Conservation (phyloP, 2,113 vertebrate species). For the Morone chrysops region DNA sequence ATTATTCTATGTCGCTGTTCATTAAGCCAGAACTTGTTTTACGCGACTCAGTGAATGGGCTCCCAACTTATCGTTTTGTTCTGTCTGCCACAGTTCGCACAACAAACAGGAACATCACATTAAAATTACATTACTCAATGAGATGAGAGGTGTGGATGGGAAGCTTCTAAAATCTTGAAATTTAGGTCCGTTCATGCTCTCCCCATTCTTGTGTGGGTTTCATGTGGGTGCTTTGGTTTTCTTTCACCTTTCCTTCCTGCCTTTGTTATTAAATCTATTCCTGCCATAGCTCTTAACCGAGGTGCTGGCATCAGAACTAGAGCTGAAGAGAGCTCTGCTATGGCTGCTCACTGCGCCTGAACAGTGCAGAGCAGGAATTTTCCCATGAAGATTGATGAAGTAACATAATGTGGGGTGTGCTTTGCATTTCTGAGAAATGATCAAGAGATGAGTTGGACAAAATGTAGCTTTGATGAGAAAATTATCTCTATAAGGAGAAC, state of each 20-base stretch:
- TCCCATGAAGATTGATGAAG: conserved; percentile 18
- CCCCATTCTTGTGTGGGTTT: not conserved
- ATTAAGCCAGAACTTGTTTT: conserved; percentile 62
- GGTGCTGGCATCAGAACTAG: not conserved
- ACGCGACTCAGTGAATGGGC: conserved; percentile 29
- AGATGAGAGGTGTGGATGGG: not conserved
- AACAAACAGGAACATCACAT: not conserved
- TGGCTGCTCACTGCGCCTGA: not conserved
- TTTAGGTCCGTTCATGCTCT: not conserved
- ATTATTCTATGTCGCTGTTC: conserved; percentile 72
- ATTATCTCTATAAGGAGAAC: not conserved
- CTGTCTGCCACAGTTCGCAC: conserved; percentile 7
- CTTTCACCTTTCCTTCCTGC: not conserved
- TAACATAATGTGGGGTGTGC: not conserved
- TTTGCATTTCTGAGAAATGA: conserved; percentile 4
- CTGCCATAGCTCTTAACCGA: not conserved
- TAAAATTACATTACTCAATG: conserved; percentile 10
- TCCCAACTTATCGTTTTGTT: conserved; percentile 45
- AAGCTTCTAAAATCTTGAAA: conserved; percentile 4
- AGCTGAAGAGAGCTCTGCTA: conserved; percentile 4
- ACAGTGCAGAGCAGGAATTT: conserved; percentile 10
- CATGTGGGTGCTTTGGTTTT: not conserved
- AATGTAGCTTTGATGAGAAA: not conserved
- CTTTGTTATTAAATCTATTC: not conserved
- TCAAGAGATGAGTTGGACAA: not conserved